Conservation (phyloP, 2,797 vertebrate genomes). For the Cossypha niveicapilla region DNA sequence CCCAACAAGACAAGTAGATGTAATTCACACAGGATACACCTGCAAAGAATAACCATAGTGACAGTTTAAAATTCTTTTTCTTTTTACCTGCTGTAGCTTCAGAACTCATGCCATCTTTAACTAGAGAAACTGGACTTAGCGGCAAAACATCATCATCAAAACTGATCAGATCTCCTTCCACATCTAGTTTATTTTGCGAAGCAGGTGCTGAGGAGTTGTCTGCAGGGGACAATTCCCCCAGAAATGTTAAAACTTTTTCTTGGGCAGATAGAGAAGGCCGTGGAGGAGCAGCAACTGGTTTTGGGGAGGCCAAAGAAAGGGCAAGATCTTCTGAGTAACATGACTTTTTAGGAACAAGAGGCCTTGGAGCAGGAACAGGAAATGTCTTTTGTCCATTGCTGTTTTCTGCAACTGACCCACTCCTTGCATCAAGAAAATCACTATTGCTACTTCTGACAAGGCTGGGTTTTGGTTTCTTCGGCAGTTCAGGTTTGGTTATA, state of each 20-base stretch:
- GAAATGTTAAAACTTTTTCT: constrained; percentile 62
- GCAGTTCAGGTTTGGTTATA: constrained; percentile 77
- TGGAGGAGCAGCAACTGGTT: constrained; percentile 50
- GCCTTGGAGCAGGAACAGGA: constrained; percentile 73
- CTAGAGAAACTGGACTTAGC: constrained; percentile 25
- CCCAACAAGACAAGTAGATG: not conserved
- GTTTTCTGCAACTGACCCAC: constrained; percentile 41
- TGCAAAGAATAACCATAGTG: not conserved
- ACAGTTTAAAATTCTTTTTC: not conserved
- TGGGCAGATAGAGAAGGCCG: constrained; percentile 70
- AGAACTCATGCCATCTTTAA: constrained; percentile 54
- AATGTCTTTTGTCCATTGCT: constrained; percentile 62
- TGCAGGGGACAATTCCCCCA: constrained; percentile 64
- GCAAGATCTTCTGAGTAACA: constrained; percentile 60
- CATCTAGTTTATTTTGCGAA: constrained; percentile 63
- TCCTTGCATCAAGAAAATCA: constrained; percentile 59
- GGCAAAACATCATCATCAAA: constrained; percentile 84
- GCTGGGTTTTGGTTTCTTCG: constrained; percentile 78
- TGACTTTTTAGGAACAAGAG: constrained; percentile 77
- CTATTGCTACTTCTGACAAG: constrained; percentile 67
- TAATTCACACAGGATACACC: not conserved
- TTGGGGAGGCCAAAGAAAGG: constrained; percentile 59
- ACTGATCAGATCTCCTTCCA: constrained; percentile 82
- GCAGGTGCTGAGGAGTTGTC: constrained; percentile 2
- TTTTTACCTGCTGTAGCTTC: constrained; percentile 78